Evolutionary conservation across 2,113 vertebrate genomes (phyloP).

Genomic region (Anas platyrhynchos): DNA sequence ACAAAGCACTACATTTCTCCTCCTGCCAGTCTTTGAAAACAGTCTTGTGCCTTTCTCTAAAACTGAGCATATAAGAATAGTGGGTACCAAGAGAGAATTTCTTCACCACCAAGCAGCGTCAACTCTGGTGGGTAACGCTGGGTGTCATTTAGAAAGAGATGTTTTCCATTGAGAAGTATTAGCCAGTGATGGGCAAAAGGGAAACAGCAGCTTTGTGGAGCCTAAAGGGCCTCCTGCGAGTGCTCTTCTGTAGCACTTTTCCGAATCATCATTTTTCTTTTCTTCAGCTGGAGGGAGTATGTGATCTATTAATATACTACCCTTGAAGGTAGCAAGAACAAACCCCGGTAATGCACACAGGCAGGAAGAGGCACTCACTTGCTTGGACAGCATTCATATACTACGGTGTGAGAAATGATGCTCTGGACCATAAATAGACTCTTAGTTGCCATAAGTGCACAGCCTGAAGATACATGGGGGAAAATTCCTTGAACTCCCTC

Average conservation of each 20-base stretch:
- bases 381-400: not conserved
- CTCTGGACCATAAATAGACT: conserved; percentile 1
- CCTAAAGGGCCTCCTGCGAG: not conserved
- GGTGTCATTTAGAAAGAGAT: not conserved
- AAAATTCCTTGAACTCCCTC: conserved; percentile 5
- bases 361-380: not conserved
- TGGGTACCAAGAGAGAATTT: not conserved
- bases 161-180: not conserved
- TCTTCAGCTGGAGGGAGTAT: not conserved
- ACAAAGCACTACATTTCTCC: not conserved
- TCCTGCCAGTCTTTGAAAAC: not conserved
- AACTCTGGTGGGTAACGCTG: not conserved
- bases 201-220: not conserved
- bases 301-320: not conserved
- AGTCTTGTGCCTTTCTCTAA: not conserved
- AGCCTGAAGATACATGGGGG: not conserved
- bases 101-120: not conserved
- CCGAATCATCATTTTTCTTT: not conserved
- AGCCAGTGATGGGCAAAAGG: not conserved
- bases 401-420: not conserved
- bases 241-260: not conserved
- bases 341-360: not conserved
- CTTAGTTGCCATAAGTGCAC: not conserved
- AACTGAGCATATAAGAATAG: not conserved
- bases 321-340: not conserved